Evolutionary conservation across 1,140 invertebrate genomes (phyloP).

Genomic region (Dryas iulia): DNA sequence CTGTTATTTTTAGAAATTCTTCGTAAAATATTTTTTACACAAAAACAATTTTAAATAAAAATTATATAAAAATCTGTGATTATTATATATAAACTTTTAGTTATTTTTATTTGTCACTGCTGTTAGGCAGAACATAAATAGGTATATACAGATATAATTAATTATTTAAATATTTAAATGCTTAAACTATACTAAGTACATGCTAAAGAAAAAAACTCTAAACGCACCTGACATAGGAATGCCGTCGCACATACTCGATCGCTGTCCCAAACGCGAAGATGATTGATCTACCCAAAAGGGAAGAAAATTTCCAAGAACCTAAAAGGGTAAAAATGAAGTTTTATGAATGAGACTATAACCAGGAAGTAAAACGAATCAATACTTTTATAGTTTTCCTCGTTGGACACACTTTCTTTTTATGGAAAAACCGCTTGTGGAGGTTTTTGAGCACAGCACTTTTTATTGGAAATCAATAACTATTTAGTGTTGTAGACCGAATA

Average conservation of each 20-base stretch:
- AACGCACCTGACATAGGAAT: constrained; percentile 20
- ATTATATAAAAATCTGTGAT: too few relatives aligned
- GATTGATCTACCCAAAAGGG: not conserved
- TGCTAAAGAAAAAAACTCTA: not conserved
- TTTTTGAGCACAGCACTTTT: not conserved
- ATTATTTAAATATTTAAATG: too few relatives aligned
- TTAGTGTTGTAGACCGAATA: too few relatives aligned
- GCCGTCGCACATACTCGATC: constrained; percentile 18
- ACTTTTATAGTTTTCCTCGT: not conserved
- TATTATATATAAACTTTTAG: too few relatives aligned
- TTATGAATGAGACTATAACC: not conserved
- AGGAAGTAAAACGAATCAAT: not conserved
- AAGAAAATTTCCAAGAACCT: constrained; percentile 14
- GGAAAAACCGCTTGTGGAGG: not conserved
- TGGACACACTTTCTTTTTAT: not conserved
- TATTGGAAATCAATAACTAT: not conserved
- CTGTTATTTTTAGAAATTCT: too few relatives aligned
- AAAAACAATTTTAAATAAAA: too few relatives aligned
- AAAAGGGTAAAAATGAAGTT: not conserved
- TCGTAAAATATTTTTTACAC: too few relatives aligned
- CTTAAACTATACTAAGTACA: too few relatives aligned
- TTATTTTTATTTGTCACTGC: too few relatives aligned
- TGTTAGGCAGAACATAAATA: too few relatives aligned
- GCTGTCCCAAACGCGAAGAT: constrained; percentile 5
- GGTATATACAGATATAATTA: too few relatives aligned